Conservation (phyloP, 1,140 invertebrate genomes). For the Heliconius hewitsoni region DNA sequence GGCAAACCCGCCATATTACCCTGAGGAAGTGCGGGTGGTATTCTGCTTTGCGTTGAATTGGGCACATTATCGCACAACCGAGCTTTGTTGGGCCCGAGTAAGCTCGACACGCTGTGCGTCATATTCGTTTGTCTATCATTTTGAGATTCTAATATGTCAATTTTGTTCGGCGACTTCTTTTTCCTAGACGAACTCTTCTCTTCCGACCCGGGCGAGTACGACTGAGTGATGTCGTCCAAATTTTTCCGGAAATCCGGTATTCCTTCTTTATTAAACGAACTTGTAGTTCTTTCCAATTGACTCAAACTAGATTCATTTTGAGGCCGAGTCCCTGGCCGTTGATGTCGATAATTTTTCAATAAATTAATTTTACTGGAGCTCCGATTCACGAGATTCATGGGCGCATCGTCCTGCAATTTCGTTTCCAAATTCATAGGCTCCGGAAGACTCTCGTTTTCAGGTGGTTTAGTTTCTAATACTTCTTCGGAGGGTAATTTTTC, state of each 20-base stretch:
- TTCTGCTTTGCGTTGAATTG: not conserved
- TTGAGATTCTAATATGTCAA: constrained; percentile 56
- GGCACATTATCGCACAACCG: constrained; percentile 41
- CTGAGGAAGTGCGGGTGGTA: not conserved
- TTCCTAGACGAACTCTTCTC: constrained; percentile 73
- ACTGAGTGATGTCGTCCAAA: constrained; percentile 78
- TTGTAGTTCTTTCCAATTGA: constrained; percentile 73
- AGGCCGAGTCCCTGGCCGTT: constrained; percentile 57
- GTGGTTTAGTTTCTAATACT: constrained; percentile 57
- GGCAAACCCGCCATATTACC: constrained; percentile 37
- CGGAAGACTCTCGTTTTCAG: constrained; percentile 33
- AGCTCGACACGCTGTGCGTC: constrained; percentile 72
- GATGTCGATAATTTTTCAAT: constrained; percentile 79
- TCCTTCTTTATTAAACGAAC: constrained; percentile 67
- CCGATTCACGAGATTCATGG: constrained; percentile 46
- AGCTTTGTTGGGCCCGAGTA: constrained; percentile 53
- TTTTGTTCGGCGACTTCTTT: constrained; percentile 67
- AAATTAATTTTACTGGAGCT: constrained; percentile 72
- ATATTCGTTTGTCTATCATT: constrained; percentile 52
- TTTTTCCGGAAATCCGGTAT: constrained; percentile 77
- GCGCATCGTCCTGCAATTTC: constrained; percentile 40
- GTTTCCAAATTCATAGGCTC: constrained; percentile 31
- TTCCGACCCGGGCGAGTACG: constrained; percentile 70
- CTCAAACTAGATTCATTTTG: constrained; percentile 72
- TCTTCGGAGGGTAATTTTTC: constrained; percentile 75